Percentiles rank a stretch among this genome's conserved stretches.
phyloP scores from a whole-genome alignment of 35 echinoderm and acorn worm species.

The Chiridota heheva region DNA sequence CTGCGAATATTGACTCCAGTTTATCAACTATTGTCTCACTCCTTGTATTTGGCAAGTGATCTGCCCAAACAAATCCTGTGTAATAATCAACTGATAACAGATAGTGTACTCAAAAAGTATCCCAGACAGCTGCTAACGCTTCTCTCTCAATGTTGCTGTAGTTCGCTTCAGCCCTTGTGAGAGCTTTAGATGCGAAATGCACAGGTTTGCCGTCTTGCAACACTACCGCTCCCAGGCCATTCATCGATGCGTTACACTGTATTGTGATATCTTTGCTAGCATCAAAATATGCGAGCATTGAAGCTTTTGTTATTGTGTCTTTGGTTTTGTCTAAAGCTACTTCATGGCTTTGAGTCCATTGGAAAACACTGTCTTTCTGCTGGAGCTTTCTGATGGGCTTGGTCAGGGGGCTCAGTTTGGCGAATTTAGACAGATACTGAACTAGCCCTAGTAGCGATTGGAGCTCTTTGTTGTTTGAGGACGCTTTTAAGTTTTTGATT shows the following conservation, averaged over 20 bases:
- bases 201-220: slow-evolving; percentile 45
- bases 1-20: slow-evolving; percentile 34
- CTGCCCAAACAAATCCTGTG: slow-evolving; percentile 30
- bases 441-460: slow-evolving; percentile 14
- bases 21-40: slow-evolving; percentile 16
- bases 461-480: slow-evolving; percentile 26
- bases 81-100: slow-evolving; percentile 32
- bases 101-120: slow-evolving; percentile 33
- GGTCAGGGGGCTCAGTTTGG: neutral
- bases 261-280: neutral
- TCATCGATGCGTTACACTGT: slow-evolving; percentile 42
- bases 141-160: slow-evolving; percentile 55
- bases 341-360: slow-evolving; percentile 30
- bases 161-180: slow-evolving; percentile 34
- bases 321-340: slow-evolving; percentile 33
- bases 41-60: slow-evolving; percentile 16
- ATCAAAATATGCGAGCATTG: slow-evolving; percentile 31
- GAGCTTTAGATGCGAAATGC: slow-evolving; percentile 36
- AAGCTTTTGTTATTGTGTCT: slow-evolving; percentile 23
- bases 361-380: slow-evolving; percentile 34
- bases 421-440: slow-evolving; percentile 27
- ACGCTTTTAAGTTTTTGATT: slow-evolving; percentile 34
- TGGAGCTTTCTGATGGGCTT: slow-evolving; percentile 5
- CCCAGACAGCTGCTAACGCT: slow-evolving; percentile 14
- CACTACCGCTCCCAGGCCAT: slow-evolving; percentile 32